Conservation (phyloP, 1,140 invertebrate genomes). For the Cydia pomonella region DNA sequence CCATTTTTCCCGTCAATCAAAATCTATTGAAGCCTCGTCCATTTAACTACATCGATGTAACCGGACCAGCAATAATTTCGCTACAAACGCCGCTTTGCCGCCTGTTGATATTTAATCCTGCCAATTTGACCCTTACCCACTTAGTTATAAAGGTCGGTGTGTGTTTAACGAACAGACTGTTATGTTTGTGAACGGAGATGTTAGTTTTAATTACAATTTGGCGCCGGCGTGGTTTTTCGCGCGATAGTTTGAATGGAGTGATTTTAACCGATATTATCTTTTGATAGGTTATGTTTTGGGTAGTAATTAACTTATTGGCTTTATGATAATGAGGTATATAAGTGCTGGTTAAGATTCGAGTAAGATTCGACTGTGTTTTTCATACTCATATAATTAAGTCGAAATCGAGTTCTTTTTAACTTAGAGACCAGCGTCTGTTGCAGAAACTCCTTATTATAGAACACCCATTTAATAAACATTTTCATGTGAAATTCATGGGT, state of each 20-base stretch:
- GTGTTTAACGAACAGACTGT: background rate
- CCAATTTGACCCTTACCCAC: conserved; percentile 26
- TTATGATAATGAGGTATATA: background rate
- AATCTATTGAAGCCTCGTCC: conserved; percentile 17
- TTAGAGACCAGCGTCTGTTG: too few relatives aligned
- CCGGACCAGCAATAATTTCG: conserved; percentile 5
- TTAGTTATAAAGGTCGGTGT: conserved; percentile 16
- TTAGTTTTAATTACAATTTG: conserved; percentile 25
- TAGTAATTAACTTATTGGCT: background rate
- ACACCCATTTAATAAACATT: too few relatives aligned
- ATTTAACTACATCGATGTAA: background rate
- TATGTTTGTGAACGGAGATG: conserved; percentile 25
- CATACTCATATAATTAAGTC: too few relatives aligned
- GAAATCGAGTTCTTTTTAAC: too few relatives aligned
- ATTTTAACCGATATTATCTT: conserved; percentile 18
- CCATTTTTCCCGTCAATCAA: background rate
- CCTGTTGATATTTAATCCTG: conserved; percentile 12
- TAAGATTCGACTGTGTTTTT: too few relatives aligned
- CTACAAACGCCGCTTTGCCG: background rate
- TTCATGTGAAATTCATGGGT: too few relatives aligned
- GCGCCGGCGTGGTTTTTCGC: background rate
- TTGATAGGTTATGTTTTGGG: background rate
- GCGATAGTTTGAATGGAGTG: background rate
- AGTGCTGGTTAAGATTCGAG: too few relatives aligned
- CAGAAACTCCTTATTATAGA: too few relatives aligned